Evolutionary conservation across 1,140 invertebrate genomes (phyloP).

Genomic region (Agraylea sexmaculata): DNA sequence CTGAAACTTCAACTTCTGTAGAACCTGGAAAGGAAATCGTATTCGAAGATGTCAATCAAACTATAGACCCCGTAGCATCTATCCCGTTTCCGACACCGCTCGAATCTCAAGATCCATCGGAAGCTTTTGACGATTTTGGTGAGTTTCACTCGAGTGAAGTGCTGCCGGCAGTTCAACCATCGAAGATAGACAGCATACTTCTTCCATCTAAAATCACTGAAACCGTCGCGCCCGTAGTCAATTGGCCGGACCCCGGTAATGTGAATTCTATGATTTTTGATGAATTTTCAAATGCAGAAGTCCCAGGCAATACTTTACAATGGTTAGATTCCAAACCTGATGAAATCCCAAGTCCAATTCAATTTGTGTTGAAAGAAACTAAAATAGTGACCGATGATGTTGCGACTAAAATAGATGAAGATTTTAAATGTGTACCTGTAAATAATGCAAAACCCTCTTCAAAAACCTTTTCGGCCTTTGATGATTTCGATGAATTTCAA

Average conservation of each 20-base stretch:
- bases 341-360: background rate
- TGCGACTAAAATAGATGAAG: background rate
- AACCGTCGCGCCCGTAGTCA: constrained; percentile 30
- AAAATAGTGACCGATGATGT: constrained; percentile 14
- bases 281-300: constrained; percentile 28
- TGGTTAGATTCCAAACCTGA: background rate
- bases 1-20: constrained; percentile 5
- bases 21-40: background rate
- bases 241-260: constrained; percentile 39
- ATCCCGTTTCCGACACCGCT: background rate
- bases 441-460: background rate
- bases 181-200: constrained; percentile 21
- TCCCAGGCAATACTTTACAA: background rate
- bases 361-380: constrained; percentile 19
- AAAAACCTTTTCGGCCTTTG: constrained; percentile 14
- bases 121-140: constrained; percentile 19
- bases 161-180: too few species aligned
- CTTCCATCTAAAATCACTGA: constrained; percentile 35
- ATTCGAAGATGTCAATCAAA: background rate
- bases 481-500: constrained; percentile 38
- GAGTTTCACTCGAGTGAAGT: constrained; percentile 18
- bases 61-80: background rate
- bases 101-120: background rate
- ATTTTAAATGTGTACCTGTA: background rate
- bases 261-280: constrained; percentile 32